Evolutionary conservation across 1,140 invertebrate species (phyloP).

Genomic region (Amyelois transitella): DNA sequence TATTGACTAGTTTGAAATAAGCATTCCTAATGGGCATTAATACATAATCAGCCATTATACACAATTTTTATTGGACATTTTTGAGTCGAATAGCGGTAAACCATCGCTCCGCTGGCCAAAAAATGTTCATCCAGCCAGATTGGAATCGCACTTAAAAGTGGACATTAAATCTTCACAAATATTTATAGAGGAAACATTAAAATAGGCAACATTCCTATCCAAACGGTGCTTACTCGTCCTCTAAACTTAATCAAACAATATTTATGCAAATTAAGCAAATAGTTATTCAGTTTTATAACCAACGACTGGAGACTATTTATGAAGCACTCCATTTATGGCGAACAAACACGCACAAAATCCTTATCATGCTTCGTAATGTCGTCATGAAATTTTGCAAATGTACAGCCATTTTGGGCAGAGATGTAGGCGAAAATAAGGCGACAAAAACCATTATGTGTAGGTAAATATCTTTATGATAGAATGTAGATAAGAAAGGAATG

Average conservation of each 20-base stretch:
- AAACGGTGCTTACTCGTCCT: slow-evolving; percentile 25
- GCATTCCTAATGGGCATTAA: too few species aligned
- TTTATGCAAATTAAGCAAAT: slow-evolving; percentile 49
- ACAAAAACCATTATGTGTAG: slow-evolving; percentile 34
- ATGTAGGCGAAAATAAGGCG: slow-evolving; percentile 2
- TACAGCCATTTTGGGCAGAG: background rate
- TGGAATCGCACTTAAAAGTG: slow-evolving; percentile 33
- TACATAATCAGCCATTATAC: too few species aligned
- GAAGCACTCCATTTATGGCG: slow-evolving; percentile 30
- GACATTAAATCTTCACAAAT: slow-evolving; percentile 22
- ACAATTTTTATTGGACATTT: slow-evolving; percentile 48
- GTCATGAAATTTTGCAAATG: background rate
- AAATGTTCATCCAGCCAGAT: slow-evolving; percentile 34
- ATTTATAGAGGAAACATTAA: slow-evolving; percentile 47
- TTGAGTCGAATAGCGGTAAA: slow-evolving; percentile 45
- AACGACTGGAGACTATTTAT: slow-evolving; percentile 29
- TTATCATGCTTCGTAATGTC: background rate
- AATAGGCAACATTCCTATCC: slow-evolving; percentile 50
- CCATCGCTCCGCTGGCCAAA: slow-evolving; percentile 39
- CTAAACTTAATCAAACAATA: slow-evolving; percentile 36
- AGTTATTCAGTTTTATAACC: slow-evolving; percentile 42
- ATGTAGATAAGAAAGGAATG: slow-evolving; percentile 59
- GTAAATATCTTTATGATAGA: slow-evolving; percentile 47
- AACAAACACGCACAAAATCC: slow-evolving; percentile 26
- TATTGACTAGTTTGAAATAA: too few species aligned